Conservation (phyloP, 1,140 invertebrate species). For the Temnothorax longispinosus region DNA sequence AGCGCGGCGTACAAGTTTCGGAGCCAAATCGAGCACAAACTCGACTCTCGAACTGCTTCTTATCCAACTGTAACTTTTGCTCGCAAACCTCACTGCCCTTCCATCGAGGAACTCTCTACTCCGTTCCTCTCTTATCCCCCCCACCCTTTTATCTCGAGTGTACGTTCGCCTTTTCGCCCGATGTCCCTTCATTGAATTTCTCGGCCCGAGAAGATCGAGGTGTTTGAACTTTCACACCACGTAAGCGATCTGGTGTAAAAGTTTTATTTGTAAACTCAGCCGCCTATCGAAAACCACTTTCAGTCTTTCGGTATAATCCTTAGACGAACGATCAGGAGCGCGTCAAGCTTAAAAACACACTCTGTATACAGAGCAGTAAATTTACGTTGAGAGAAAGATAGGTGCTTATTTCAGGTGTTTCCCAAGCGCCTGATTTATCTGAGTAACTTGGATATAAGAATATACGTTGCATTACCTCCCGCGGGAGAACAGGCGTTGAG, state of each 20-base stretch:
- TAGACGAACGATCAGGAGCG: neutral
- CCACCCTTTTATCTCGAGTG: neutral
- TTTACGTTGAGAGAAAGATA: neutral
- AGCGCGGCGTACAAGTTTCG: conserved; percentile 48
- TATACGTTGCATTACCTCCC: conserved; percentile 17
- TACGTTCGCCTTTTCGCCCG: neutral
- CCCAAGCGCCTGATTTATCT: conserved; percentile 38
- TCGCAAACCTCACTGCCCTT: neutral
- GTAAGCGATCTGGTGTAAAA: conserved; percentile 48
- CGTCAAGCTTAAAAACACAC: neutral
- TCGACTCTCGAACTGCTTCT: conserved; percentile 57
- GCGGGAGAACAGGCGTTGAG: conserved; percentile 48
- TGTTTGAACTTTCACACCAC: neutral
- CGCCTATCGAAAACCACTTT: neutral
- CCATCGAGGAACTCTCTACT: neutral
- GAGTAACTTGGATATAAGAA: conserved; percentile 32
- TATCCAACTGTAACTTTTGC: conserved; percentile 59
- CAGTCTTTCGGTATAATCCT: neutral
- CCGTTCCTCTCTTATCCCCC: neutral
- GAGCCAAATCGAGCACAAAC: conserved; percentile 61
- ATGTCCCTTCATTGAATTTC: neutral
- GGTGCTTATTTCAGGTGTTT: neutral
- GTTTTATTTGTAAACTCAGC: conserved; percentile 55
- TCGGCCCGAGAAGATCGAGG: neutral
- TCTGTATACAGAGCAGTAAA: neutral